Conservation (phyloP, 2,797 vertebrate genomes). For the Myotis planiceps region DNA sequence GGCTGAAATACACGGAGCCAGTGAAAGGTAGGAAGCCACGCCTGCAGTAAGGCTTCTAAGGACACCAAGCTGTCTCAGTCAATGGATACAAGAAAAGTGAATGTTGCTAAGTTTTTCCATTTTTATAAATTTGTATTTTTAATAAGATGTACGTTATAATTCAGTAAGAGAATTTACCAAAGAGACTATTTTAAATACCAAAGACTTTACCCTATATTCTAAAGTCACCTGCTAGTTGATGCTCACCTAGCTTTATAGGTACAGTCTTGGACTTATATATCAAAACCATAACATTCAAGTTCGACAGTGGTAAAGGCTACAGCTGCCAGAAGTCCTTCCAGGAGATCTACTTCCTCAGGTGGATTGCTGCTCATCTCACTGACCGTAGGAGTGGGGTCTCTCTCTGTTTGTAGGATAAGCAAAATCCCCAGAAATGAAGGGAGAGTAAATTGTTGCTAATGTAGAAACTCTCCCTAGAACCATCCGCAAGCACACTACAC, state of each 20-base stretch:
- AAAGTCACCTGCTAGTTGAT: not conserved
- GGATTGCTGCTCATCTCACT: not conserved
- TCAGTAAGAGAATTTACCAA: not conserved
- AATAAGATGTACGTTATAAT: not conserved
- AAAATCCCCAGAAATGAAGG: too few species aligned
- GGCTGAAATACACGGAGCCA: fast-evolving
- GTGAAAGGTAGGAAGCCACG: not conserved
- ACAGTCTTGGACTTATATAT: not conserved
- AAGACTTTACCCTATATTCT: not conserved
- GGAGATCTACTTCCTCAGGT: not conserved
- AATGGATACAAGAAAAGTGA: not conserved
- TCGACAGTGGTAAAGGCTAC: not conserved
- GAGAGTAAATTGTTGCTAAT: not conserved
- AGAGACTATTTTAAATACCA: not conserved
- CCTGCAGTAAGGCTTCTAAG: not conserved
- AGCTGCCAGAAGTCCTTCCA: not conserved
- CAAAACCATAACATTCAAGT: not conserved
- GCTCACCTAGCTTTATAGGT: not conserved
- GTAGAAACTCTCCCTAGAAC: not conserved
- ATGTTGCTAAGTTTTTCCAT: not conserved
- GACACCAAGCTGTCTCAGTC: not conserved
- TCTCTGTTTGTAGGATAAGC: not conserved
- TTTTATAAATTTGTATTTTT: not conserved
- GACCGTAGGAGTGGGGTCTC: fast-evolving
- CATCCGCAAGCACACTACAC: fast-evolving